Evolutionary conservation across 30 jellyfish, hydroid and myxozoan genomes (phyloP).

Genomic region (Pelagia noctiluca): DNA sequence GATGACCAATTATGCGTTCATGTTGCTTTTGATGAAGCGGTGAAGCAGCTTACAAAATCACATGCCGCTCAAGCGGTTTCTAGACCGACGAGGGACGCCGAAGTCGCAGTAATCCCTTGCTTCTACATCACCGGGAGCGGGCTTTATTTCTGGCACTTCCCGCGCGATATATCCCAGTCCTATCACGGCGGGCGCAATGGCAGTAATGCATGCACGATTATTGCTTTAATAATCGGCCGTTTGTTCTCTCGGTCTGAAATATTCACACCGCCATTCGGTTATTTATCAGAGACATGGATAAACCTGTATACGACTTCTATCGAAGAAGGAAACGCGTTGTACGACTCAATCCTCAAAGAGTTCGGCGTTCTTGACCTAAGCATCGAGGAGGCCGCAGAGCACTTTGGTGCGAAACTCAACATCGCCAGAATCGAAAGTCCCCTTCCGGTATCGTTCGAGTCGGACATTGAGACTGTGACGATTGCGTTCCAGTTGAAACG

Average conservation of each 20-base stretch:
- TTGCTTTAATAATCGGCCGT: constrained; percentile 92
- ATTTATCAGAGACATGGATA: constrained; percentile 83
- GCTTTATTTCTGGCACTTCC: constrained; percentile 89
- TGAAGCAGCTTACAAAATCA: constrained; percentile 49
- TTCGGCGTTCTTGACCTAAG: constrained; percentile 94
- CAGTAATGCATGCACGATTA: constrained; percentile 97
- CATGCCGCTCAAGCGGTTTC: constrained; percentile 11
- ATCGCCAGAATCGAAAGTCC: constrained; percentile 74
- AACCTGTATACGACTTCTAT: constrained; percentile 78
- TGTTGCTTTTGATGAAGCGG: constrained; percentile 64
- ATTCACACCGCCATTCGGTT: constrained; percentile 73
- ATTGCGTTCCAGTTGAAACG: constrained; percentile 79
- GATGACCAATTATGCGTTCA: constrained; percentile 52
- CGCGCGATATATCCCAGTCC: constrained; percentile 90
- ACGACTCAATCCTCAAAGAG: constrained; percentile 82
- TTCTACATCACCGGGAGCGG: constrained; percentile 55
- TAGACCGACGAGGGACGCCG: constrained; percentile 38
- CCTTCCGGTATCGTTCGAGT: constrained; percentile 90
- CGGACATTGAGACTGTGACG: constrained; percentile 94
- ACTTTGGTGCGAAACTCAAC: constrained; percentile 76
- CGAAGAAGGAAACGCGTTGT: constrained; percentile 88
- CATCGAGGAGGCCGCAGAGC: constrained; percentile 95
- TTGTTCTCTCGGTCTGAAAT: constrained; percentile 92
- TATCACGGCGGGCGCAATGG: constrained; percentile 98
- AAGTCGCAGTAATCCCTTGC: constrained; percentile 67